phyloP scores from a whole-genome alignment of 2,797 vertebrate genomes.

The Phoebastria nigripes region DNA sequence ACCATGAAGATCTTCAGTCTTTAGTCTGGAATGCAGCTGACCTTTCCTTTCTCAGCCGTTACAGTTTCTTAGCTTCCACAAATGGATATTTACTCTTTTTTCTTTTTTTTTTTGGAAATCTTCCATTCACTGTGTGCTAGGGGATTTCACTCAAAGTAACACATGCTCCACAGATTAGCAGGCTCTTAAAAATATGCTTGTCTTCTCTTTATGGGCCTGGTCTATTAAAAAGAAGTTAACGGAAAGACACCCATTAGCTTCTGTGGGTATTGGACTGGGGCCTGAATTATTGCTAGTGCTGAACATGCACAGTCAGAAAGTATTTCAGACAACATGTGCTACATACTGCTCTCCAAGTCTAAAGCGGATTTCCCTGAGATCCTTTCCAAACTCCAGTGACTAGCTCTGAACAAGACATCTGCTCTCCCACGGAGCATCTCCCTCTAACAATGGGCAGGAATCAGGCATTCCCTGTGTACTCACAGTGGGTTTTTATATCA shows the following conservation, averaged over 20 bases:
- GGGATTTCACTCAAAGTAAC: conserved; percentile 46
- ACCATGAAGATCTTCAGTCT: background rate
- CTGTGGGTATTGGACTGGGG: conserved; percentile 51
- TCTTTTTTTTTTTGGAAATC: background rate
- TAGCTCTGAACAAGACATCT: conserved; percentile 8
- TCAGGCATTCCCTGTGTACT: conserved; percentile 77
- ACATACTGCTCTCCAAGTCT: background rate
- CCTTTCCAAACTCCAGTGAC: background rate
- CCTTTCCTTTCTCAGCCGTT: background rate
- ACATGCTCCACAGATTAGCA: conserved; percentile 58
- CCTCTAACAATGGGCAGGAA: conserved; percentile 55
- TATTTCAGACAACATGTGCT: conserved; percentile 32
- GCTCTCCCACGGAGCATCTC: background rate
- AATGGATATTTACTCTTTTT: conserved; percentile 19
- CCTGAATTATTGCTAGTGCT: conserved; percentile 52
- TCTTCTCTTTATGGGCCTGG: conserved; percentile 44
- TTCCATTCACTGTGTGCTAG: conserved; percentile 20
- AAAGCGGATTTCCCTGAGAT: background rate
- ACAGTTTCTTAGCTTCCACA: background rate
- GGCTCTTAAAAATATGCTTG: conserved; percentile 46
- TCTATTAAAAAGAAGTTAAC: conserved; percentile 56
- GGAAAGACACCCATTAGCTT: conserved; percentile 42
- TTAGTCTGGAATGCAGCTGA: conserved; percentile 4
- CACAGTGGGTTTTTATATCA: conserved; percentile 70
- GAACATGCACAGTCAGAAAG: background rate